Evolutionary conservation across 2,113 vertebrate genomes (phyloP), one percentile per base, ranked within the genome.

Genomic region (Tragulus kanchil): DNA sequence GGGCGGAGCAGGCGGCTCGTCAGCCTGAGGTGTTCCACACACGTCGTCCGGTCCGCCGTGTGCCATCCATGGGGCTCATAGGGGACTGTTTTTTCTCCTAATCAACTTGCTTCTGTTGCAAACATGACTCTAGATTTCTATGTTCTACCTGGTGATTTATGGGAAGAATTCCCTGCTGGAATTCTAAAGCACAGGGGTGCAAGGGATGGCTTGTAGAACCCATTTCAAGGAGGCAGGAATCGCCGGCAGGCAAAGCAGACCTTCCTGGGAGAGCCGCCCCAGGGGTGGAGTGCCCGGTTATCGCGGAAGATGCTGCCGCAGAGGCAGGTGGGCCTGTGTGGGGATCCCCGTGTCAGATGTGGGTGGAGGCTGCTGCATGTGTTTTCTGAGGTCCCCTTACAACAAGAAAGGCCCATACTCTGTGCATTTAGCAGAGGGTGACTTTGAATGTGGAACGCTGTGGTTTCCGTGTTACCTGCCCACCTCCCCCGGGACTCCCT

Each of bases 81-180:
- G 56, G 2, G 31, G 36, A 15, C n/a, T 36, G 36, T 85, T 21
- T 42, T 89, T 56, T 61, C n/a, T n/a, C 69, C 61, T 17, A 59
- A 85, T 67, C 67, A 45, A 64, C 56, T 62, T 65, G 42, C 16
- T 85, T 93, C n/a, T 58, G 12, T 88, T 90, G 48, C 8, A 89
- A 94, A 84, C 96, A 21, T 5, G 16, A 16, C 67, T 88, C 78
- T 36, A 36, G 36, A 52, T 93, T 85, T 71, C 58, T 85, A 5
- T 78, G 82, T 95, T 69, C 62, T 61, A 91, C 62, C 45, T 79
- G 25, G 10, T 59, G n/a, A 89, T 73, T 95, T 84, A 56, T 61
- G 83, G 52, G 42, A 92, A 21, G 42, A 85, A 93, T 93, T 92
- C 31, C 16, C 62, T 79, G 8, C 50, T 87, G 79, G 31, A 25